Base-by-base conservation (phyloP, 53 echinoderm and acorn worm genomes). In the Mesocentrotus franciscanus region DNA sequence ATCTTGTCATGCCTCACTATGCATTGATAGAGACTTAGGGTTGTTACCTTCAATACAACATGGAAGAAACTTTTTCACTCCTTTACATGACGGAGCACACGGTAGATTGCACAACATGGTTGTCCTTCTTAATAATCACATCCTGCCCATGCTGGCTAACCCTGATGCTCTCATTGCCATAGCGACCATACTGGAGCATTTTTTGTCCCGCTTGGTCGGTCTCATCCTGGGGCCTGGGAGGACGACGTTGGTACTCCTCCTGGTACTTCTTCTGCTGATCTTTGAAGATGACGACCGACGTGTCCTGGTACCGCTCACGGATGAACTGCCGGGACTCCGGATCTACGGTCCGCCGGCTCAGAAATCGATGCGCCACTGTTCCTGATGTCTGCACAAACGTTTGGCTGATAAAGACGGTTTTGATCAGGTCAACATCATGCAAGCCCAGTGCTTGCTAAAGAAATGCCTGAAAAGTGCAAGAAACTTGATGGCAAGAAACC, bases 231-330 rank as follows among this genome's bases (percentile, higher is more conserved):
- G 62, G 56, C 7, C 8, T 24, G 10, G 83, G 94, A 60, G 83
- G 83, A 59, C 35, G 62, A 18, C 61, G 81, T 13, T 60, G 18
- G 60, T 94, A 94, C 39, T 94, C 94, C 94, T 94, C 94, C 94
- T 94, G 58, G 81, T 59, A 94, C 22, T 92, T 76, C 66, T 64
- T 92, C 70, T 95, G 95, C 32, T 95, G 95, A 12, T 95, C 95
- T 36, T 95, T 92, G 83, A 95, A 95, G 68, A 95, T 95, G 49
- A 95, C 95, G 26, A 95, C 92, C 26, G 95, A 78, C 24, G 95
- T 95, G 92, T 95, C 95, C 71, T 92, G 95, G 85, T 95, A 95
- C 5, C 95, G 92, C 60, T 95, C 95, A 3, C 70, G 95, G 85
- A 95, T 95, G 92, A 95, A 95, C 66, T 95, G 95, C 56, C 85